Evolutionary conservation across 2,888 invertebrate species (phyloP), one percentile per base, ranked within the genome.

Genomic region (Schrankia costaestrigalis): DNA sequence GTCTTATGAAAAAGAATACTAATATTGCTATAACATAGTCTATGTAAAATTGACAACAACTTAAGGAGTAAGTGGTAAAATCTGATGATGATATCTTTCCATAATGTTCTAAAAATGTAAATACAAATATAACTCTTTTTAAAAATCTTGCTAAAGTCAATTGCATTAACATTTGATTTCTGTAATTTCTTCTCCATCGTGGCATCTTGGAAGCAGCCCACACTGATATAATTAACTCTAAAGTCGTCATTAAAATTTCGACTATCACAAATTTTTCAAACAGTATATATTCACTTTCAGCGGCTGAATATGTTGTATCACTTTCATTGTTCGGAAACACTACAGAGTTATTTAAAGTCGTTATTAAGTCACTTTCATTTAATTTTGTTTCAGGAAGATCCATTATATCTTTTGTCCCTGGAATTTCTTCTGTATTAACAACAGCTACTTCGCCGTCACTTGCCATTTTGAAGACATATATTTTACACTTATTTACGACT

Each of bases 161-260:
- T 54, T 86, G 84, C 71, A 83, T 71, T 43, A 86, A 56, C 82
- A 86, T 81, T 65, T 84, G 85, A 47, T 85, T 86, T 47, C 85
- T 78, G 44, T 81, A 84, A 48, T 86, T 86, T 46, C 59, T 75
- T 44, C 77, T 71, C 84, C 84, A 85, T n/a, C 73, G 63, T 12
- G 63, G 61, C 51, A 81, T 70, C 41, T 71, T 78, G n/a, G 69
- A 56, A 62, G 74, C 78, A 63, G 83, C 80, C 25, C 62, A 33
- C 11, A 74, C 52, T 50, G 78, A 73, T 55, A 85, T 54, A 15
- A 69, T 47, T 53, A 83, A 57, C 47, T 84, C 83, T 39, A 80
- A 27, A 38, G 78, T 62, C 42, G 78, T 80, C 82, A 86, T 80
- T 11, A 80, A 52, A 31, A 83, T 76, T 71, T 83, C 81, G 33